A percentile compares a stretch with the other conserved stretches of the same genome.
Evolutionary conservation across 2,113 vertebrate species (phyloP).

Genomic region (Gavialis gangeticus): DNA sequence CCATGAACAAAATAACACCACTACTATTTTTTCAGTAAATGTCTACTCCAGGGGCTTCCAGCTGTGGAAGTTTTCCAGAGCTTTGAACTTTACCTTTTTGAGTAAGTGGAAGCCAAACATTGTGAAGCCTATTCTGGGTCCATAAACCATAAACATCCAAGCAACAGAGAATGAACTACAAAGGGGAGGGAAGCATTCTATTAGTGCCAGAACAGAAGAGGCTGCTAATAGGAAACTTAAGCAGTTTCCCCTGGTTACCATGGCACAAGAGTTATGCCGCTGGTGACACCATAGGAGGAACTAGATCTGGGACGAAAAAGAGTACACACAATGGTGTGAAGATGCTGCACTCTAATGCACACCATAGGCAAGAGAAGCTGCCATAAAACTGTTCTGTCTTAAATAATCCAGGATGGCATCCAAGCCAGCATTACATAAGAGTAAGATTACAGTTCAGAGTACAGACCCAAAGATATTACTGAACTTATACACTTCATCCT

Average conservation of each 20-base stretch:
- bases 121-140: background rate
- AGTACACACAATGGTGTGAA: background rate
- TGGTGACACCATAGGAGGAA: background rate
- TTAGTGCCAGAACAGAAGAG: background rate
- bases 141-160: accelerated
- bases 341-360: background rate
- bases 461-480: no score
- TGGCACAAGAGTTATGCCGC: background rate
- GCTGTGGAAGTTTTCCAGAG: background rate
- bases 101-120: background rate
- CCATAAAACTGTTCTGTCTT: no score
- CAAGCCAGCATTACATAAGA: no score
- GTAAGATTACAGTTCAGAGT: no score
- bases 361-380: background rate
- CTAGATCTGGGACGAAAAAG: background rate
- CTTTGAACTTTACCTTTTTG: background rate
- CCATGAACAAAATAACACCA: background rate
- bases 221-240: background rate
- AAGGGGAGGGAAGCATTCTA: background rate
- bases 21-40: background rate
- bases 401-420: no score
- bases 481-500: no score
- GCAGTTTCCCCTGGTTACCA: background rate
- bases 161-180: accelerated
- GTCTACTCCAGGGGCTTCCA: background rate